A percentile compares a stretch with the other conserved stretches of the same genome.
phyloP scores from a whole-genome alignment of 1,140 invertebrate genomes.

The Drosophila kohkoa region DNA sequence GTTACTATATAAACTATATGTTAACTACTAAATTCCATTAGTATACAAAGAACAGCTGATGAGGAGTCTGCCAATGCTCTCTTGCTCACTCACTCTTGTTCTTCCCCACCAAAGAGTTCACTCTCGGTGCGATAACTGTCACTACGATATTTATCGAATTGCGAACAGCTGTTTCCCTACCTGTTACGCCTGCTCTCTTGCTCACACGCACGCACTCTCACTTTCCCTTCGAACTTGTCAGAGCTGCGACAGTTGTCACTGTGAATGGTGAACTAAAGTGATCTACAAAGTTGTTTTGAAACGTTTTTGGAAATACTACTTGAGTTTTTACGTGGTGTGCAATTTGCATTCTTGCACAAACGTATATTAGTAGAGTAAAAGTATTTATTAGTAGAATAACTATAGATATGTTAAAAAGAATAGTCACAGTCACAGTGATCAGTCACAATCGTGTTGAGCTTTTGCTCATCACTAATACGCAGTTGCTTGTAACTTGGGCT shows the following conservation, averaged over 20 bases:
- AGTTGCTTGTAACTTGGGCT: constrained; percentile 2
- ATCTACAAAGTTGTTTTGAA: too few relatives aligned
- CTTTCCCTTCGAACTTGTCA: neutral
- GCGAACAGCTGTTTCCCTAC: constrained; percentile 35
- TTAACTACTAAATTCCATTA: too few relatives aligned
- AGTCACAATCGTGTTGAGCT: neutral
- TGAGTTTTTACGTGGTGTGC: too few relatives aligned
- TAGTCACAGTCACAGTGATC: neutral
- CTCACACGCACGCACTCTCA: constrained; percentile 5
- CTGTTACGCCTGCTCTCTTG: constrained; percentile 16
- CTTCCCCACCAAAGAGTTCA: neutral
- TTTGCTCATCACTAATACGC: constrained; percentile 20
- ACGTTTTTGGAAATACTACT: neutral
- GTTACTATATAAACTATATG: too few relatives aligned
- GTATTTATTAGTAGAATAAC: too few relatives aligned
- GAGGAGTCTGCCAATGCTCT: neutral
- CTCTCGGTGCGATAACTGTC: neutral
- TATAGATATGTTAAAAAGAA: neutral
- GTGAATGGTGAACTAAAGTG: neutral
- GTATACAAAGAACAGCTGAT: neutral
- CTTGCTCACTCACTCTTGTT: too few relatives aligned
- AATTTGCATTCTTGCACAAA: too few relatives aligned
- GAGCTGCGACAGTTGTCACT: neutral
- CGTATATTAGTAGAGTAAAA: too few relatives aligned
- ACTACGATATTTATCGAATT: neutral